Base-by-base conservation (phyloP, 2,888 invertebrate genomes). In the Pseudococcus viburni region DNA sequence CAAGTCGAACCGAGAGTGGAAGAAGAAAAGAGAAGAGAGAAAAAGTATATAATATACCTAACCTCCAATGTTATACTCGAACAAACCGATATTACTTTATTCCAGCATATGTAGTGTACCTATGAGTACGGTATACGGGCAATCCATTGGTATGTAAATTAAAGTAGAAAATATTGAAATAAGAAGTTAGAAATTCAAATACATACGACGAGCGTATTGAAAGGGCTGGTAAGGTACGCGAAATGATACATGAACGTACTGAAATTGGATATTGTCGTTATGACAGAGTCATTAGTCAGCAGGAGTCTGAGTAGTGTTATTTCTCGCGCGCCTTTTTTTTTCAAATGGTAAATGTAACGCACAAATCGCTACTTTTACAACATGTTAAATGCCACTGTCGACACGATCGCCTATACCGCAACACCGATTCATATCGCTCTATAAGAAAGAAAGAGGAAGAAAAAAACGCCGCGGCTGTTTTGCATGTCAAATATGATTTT, bases 281-380 rank as follows among this genome's bases (percentile, higher is more conserved):
- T 86, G 86, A 86, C 68, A 86, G 73, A 73, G 73, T 86, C 86
- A 86, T 86, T 86, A 86, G 73, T 86, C 86, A 86, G 86, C 73
- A 46, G 48, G 46, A 86, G 86, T 42, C 73, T 68, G 39, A 85
- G 42, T 84, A 17, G 26, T 51, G n/a, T 48, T 42, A 42, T 42
- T 84, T 51, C 48, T 77, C 33, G 33, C 77, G 77, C 77, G 42
- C 77, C 77, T 77, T 77, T 77, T 77, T 42, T 15, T 15, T n/a
- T 55, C 55, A 55, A 73, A 77, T 77, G 77, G 84, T 84, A 84
- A 51, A 55, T 85, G 55, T 85, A 85, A 85, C 85, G 33, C 85
- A 85, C 85, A 85, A 85, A 85, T 85, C 59, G 85, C 85, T 85
- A 85, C 85, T 85, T 85, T 85, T 85, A 55, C 59, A 85, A 85